Base-by-base conservation (phyloP, 2,888 invertebrate species). In the Thereva nobilitata region DNA sequence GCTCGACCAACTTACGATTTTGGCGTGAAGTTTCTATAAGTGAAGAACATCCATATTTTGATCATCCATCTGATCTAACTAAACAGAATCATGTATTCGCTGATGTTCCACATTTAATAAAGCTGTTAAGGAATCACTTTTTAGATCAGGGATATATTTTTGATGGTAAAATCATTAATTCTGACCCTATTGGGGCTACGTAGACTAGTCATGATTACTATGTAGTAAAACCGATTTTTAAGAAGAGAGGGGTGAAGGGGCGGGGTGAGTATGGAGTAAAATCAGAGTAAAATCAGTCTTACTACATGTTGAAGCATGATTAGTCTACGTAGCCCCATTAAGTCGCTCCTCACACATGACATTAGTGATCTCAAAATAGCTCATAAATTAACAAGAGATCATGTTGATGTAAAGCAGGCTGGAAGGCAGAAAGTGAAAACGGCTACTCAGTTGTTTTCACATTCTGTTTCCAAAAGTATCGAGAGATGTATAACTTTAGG, bases 1-100 rank as follows among this genome's bases (percentile, higher is more conserved):
- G 54, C 5, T 41, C 66, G 4, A 53, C 34, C 8, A 52, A 37
- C 5, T 2, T 40, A 45, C 35, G 7, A 42, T 10, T 69, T 7
- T 56, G 45, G 52, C 53, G 55, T 2, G 67, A 69, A 53, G 47
- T 69, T 1, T 6, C 85, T 86, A 71, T 75, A 4, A 38, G 7
- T 5, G 47, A 12, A 8, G 47, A 47, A 12, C 35, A 7, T 5
- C 44, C 45, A 3, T 40, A 42, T 35, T 47, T n/a, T n/a, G n/a
- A n/a, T n/a, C n/a, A 37, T 44, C 4, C 34, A n/a, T 7, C 37
- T 37, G 34, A 38, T 6, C 2, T 40, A 5, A 10, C 8, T 34
- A 66, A 35, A 61, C n/a, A n/a, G n/a, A n/a, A n/a, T n/a, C n/a
- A n/a, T n/a, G 68, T 67, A 44, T 72, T 12, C 70, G 64, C 53